Percentiles rank a stretch among this genome's conserved stretches.
Conservation (phyloP, 2,888 invertebrate genomes). For the Helobdella robusta region DNA sequence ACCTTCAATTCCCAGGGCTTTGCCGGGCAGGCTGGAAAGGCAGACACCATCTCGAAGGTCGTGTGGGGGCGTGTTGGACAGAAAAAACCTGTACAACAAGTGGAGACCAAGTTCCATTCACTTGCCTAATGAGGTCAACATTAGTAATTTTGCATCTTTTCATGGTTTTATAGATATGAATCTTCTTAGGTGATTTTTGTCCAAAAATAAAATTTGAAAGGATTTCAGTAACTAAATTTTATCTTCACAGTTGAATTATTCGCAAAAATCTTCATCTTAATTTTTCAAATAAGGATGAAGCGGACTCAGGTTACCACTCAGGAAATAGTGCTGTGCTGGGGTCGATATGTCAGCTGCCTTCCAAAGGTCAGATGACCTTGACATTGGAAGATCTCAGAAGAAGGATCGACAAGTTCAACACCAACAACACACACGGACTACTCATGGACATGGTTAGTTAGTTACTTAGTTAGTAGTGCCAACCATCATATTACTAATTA, state of each 20-base stretch:
- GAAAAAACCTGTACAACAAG: constrained; percentile 13
- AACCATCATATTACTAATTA: background rate
- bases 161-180: background rate
- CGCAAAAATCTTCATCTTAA: background rate
- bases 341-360: constrained; percentile 8
- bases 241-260: background rate
- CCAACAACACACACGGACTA: constrained; percentile 46
- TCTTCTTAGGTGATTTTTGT: background rate
- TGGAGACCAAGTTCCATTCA: constrained; percentile 29
- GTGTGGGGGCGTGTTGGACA: constrained; percentile 23
- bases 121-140: constrained; percentile 30
- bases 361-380: constrained; percentile 34
- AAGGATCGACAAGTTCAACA: constrained; percentile 50
- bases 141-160: background rate
- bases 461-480: background rate
- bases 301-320: constrained; percentile 28
- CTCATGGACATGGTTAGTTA: constrained; percentile 48
- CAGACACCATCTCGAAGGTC: constrained; percentile 29
- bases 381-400: constrained; percentile 45
- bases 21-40: constrained; percentile 18
- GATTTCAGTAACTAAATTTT: background rate
- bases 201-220: background rate
- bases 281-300: constrained; percentile 13
- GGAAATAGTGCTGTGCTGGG: constrained; percentile 24
- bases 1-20: constrained; percentile 1